These are phyloP conservation scores for Urosaurus nigricauda DNA, from an alignment of 2,797 vertebrate genomes.

Conservation along the genomic window DNA sequence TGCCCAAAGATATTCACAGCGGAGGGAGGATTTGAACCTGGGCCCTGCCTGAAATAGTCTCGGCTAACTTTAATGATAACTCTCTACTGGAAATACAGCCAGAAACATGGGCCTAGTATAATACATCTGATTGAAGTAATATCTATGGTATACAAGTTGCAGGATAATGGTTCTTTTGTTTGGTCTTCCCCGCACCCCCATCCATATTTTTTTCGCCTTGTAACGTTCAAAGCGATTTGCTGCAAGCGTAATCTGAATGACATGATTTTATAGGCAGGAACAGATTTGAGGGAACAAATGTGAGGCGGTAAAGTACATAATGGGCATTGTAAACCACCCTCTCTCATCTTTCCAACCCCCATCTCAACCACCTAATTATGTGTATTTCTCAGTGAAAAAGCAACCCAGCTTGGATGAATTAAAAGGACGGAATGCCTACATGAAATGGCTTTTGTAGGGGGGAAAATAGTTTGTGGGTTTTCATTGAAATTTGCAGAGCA, in stretches of 20 bases:
- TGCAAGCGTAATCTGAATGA: conserved; percentile 50
- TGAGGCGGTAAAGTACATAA: conserved; percentile 45
- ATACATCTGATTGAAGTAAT: neutral
- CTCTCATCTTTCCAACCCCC: conserved; percentile 37
- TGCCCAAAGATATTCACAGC: too few relatives aligned
- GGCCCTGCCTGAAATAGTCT: too few relatives aligned
- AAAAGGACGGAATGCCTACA: conserved; percentile 57
- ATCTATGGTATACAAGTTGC: too few relatives aligned
- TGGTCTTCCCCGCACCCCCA: too few relatives aligned
- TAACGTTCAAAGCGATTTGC: conserved; percentile 31
- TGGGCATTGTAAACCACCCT: conserved; percentile 65
- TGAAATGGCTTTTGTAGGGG: conserved; percentile 54
- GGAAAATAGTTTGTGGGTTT: neutral
- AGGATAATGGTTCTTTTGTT: too few relatives aligned
- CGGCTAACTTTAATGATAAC: too few relatives aligned
- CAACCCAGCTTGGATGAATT: conserved; percentile 51
- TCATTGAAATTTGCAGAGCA: neutral
- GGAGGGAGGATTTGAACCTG: too few relatives aligned
- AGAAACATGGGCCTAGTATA: neutral
- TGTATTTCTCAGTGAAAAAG: conserved; percentile 52
- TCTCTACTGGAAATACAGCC: neutral
- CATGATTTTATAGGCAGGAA: conserved; percentile 55
- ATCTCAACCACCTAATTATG: conserved; percentile 35
- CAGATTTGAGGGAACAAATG: conserved; percentile 54
- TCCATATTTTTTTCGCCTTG: neutral